These are phyloP conservation scores for Aphodius sticticus DNA, from an alignment of 2,888 invertebrate species.

Conservation along the genomic window DNA sequence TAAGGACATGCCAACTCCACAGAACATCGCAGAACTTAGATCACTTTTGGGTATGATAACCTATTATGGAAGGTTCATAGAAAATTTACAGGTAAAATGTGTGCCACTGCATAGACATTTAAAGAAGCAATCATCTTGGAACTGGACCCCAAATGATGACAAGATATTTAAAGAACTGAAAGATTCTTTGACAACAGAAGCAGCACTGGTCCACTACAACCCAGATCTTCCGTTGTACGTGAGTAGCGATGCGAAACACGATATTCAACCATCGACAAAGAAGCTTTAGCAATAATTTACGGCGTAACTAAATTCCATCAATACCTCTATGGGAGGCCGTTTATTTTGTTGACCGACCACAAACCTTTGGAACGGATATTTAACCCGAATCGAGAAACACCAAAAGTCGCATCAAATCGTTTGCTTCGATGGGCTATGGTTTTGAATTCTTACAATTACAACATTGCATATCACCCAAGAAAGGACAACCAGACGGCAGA, in stretches of 20 bases:
- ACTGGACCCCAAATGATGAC: too few relatives aligned
- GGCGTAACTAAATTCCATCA: slow-evolving; percentile 33
- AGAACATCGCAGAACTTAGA: slow-evolving; percentile 33
- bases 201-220: too few relatives aligned
- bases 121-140: background rate
- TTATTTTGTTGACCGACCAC: slow-evolving; percentile 27
- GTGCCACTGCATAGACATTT: background rate
- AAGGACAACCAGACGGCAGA: slow-evolving; percentile 11
- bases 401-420: slow-evolving; percentile 20
- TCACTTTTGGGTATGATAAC: slow-evolving; percentile 36
- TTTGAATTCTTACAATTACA: slow-evolving; percentile 30
- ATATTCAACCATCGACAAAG: slow-evolving; percentile 33
- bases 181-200: too few relatives aligned
- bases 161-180: too few relatives aligned
- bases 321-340: slow-evolving; percentile 26
- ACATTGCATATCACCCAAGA: slow-evolving; percentile 25
- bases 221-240: background rate
- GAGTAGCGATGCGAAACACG: slow-evolving; percentile 22
- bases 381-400: slow-evolving; percentile 22
- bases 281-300: slow-evolving; percentile 14
- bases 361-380: slow-evolving; percentile 29
- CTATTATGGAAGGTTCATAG: background rate
- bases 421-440: slow-evolving; percentile 31
- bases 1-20: slow-evolving; percentile 32
- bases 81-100: background rate